phyloP scores from a whole-genome alignment of 2,888 invertebrate species.

The Theodoxus fluviatilis region DNA sequence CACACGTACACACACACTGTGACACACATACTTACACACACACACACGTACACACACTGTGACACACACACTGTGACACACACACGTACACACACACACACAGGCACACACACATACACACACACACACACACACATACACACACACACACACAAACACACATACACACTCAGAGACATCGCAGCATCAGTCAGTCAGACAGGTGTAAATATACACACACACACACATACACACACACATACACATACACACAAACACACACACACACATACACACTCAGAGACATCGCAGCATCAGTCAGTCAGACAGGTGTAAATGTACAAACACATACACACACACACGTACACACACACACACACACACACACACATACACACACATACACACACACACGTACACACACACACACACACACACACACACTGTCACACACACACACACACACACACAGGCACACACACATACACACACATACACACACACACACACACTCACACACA shows the following conservation, averaged over 20 bases:
- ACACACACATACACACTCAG: constrained; percentile 3
- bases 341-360: too few species aligned
- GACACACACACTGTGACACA: neutral
- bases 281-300: too few species aligned
- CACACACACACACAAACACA: neutral
- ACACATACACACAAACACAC: neutral
- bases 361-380: too few species aligned
- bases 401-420: neutral
- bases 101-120: neutral
- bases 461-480: neutral
- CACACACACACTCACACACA: neutral
- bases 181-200: neutral
- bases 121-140: neutral
- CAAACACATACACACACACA: constrained; percentile 21
- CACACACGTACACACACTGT: too few species aligned
- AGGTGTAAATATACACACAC: neutral
- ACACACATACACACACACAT: neutral
- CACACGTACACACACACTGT: constrained; percentile 16
- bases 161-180: too few species aligned
- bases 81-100: neutral
- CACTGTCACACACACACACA: constrained; percentile 1
- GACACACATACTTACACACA: too few species aligned
- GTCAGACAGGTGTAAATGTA: too few species aligned
- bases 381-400: neutral
- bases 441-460: constrained; percentile 9